Evolutionary conservation across 2,797 vertebrate species (phyloP), one percentile per base, ranked within the genome.

Genomic region (Muscicapa comitata): DNA sequence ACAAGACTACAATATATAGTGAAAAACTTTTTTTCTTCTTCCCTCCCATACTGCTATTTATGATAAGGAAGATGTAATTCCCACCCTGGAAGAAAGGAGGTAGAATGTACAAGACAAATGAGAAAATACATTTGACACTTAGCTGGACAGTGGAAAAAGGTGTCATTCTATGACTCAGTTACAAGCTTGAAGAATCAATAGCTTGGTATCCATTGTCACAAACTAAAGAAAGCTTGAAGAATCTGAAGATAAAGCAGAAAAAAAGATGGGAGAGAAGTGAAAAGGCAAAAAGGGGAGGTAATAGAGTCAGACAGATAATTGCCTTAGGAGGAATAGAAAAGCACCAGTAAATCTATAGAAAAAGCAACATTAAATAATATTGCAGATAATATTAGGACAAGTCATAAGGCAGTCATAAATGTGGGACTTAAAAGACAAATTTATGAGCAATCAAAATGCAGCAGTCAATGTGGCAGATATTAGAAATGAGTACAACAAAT

Each of bases 1-100:
- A 55, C 1, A 28, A 59, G 6, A n/a, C 2, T 38, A 16, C 17
- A 68, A 12, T 2, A 42, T 37, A 50, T 9, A 38, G 1, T 5
- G 18, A 53, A 38, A 38, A 42, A 3, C 3, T 45, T 7, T 37
- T 58, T 8, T 40, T 21, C 5, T 37, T 47, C 6, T 4, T 12
- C 5, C 15, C 13, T 11, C 8, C 29, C 18, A 28, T 12, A 9
- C 4, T 25, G 11, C 6, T 66, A 2, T 40, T 53, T 40, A 35
- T 23, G 29, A 9, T 45, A 33, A 45, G 10, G 25, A 45, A 40
- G 45, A 40, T 31, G 8, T 33, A 21, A 31, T 54, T 37, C 6
- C 3, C 7, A 55, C 5, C 3, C 6, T 37, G 48, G 17, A 58
- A 72, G 35, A 86, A 83, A 58, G 6, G 6, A 5, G 2, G 1